Evolutionary conservation across 2,113 vertebrate genomes (phyloP).

Genomic region (Lagenorhynchus albirostris): DNA sequence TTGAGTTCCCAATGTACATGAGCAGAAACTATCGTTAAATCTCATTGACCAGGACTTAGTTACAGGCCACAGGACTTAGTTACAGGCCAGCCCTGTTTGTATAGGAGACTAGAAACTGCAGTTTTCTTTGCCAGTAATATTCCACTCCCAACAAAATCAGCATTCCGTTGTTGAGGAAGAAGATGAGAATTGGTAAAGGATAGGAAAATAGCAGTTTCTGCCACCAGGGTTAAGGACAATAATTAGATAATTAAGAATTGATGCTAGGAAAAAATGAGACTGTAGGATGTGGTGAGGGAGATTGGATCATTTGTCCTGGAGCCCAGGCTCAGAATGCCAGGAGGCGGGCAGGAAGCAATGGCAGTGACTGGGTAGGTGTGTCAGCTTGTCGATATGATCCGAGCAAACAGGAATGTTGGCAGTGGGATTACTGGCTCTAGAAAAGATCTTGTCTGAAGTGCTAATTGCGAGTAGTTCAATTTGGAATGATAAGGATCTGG

Average conservation of each 20-base stretch:
- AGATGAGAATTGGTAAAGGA: neutral
- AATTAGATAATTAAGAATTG: neutral
- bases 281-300: fast-evolving
- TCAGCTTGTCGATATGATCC: neutral
- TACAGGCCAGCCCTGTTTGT: neutral
- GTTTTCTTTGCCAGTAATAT: neutral
- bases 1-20: neutral
- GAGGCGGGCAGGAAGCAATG: neutral
- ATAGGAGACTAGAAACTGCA: neutral
- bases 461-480: neutral
- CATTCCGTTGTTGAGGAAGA: neutral
- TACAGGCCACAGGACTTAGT: neutral
- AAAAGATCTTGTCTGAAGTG: neutral
- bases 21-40: neutral
- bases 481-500: neutral
- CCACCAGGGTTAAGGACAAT: neutral
- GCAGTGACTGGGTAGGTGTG: neutral
- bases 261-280: neutral
- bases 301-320: neutral
- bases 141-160: neutral
- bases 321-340: neutral
- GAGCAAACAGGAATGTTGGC: neutral
- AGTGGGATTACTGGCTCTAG: neutral
- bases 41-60: neutral
- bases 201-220: neutral